Base-by-base conservation (phyloP, 2,797 vertebrate species). In the Silurus lanzhouensis region DNA sequence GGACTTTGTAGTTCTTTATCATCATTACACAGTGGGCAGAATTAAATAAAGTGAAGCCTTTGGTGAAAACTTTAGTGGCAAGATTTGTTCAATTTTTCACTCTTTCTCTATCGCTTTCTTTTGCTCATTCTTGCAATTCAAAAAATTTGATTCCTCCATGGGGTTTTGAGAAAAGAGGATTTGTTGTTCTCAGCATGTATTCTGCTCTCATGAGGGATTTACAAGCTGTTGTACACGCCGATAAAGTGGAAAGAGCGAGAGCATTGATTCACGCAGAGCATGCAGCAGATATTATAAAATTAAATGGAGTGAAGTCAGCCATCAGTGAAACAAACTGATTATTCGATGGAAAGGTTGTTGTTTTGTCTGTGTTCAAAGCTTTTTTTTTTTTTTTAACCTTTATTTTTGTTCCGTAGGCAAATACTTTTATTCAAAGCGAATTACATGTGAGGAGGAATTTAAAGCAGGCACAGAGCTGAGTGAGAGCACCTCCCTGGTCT, bases 111-210 rank as follows among this genome's bases (percentile, higher is more conserved):
- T n/a, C n/a, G 1, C 1, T 14, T 52, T 52, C 19, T 76, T 57
- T 5, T 78, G 14, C 77, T 80, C 44, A 48, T 67, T 52, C 63
- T 67, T 25, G 63, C 81, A 71, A 70, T 20, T 7, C 13, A 22
- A 67, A 64, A 44, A 46, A 66, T 86, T 71, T 72, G 74, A 78
- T 78, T 86, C 67, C 81, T 83, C 66, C 10, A 0, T 60, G 58
- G 66, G 81, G 81, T 83, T 63, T 86, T 79, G 19, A 60, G 66
- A 83, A 71, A 83, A 57, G 74, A 72, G 57, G 66, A 79, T 31
- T 71, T 79, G 64, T 83, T 83, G 75, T 86, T 83, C 81, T 25
- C 81, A 79, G 85, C 85, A 83, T 86, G 85, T 82, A 72, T 71
- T 76, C 81, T 3, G 58, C 27, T 72, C 85, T 86, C 75, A 46